Evolutionary conservation across 1,140 invertebrate genomes (phyloP), one percentile per base, ranked within the genome.

Genomic region (Heliconius congener): DNA sequence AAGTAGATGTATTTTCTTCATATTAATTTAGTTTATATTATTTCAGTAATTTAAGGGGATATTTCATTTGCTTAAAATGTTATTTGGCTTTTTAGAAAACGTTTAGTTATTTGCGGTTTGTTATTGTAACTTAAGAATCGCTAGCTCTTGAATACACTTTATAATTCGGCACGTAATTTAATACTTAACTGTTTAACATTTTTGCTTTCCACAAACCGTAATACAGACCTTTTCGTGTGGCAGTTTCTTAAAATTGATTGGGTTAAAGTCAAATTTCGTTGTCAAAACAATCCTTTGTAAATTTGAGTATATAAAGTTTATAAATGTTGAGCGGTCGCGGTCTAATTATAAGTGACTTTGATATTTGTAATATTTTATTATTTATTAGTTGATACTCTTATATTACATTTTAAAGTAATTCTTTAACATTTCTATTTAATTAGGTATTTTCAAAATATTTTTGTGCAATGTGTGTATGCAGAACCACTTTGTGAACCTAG

Each of bases 91-190:
- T 46, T 46, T 46, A 46, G 13, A 46, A 46, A 46, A 46, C 42
- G 13, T 46, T 16, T 5, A 3, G 19, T 23, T 23, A 23, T 23
- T 46, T 46, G 42, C 55, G 55, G 50, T 52, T 60, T 60, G 19
- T 60, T 23, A n/a, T 23, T 60, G n/a, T 60, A 23, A 60, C n/a
- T 6, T n/a, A 11, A 60, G 8, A n/a, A 8, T n/a, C 8, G 19
- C 8, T 60, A 60, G 8, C 55, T 52, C 18, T 52, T 19, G 18
- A 60, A 23, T 23, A 23, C 55, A 60, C 2, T 60, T 8, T n/a
- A 60, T 60, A 60, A n/a, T 60, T 60, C n/a, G 55, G n/a, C 55
- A 60, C 55, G 55, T 60, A 60, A 60, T 60, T 60, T 60, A 23
- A 60, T 60, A 60, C 55, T 19, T 60, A 60, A 60, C 55, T 60